Base-by-base conservation (phyloP, 2,888 invertebrate genomes). In the Oscheius onirici region DNA sequence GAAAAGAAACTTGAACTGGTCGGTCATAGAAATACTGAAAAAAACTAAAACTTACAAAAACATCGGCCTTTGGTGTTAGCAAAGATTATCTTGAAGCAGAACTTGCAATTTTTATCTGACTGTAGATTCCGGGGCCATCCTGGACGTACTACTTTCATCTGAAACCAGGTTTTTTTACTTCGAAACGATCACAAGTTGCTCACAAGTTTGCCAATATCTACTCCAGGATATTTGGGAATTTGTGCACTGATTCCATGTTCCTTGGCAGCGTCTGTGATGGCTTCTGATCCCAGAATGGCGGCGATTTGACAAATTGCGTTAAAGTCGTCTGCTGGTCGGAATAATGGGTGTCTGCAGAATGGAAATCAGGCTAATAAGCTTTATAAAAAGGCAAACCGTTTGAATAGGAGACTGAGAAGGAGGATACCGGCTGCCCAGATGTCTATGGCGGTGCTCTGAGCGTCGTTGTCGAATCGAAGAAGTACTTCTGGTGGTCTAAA, bases 371-470 rank as follows among this genome's bases (percentile, higher is more conserved):
- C 34, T 22, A 57, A 34, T 3, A 57, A 13, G 3, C 6, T n/a
- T 13, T 57, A n/a, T 2, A 34, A 60, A 34, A 60, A 24, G 10
- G n/a, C 13, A 11, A 93, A 93, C 13, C 93, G 92, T 49, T 92
- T 92, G 82, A 92, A 92, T 44, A 95, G 90, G 78, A 93, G 91
- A 61, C 92, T 92, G 5, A 93, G 89, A 86, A 95, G 91, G 82
- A 95, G 93, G 63, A 95, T 92, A 71, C 95, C 95, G 54, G 92
- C 91, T 60, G 95, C 93, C 95, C 95, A 95, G 83, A 93, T 91
- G 89, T 95, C 95, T 78, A 95, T 93, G 74, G 93, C 93, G 91
- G 88, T 60, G 26, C 92, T 92, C 90, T 95, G 95, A 26, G 17
- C n/a, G 3, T 13, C 11, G 73, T 91, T 90, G 15, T 91, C 90